Evolutionary conservation across 2,113 vertebrate genomes (phyloP).

Genomic region (Phoxinus phoxinus): DNA sequence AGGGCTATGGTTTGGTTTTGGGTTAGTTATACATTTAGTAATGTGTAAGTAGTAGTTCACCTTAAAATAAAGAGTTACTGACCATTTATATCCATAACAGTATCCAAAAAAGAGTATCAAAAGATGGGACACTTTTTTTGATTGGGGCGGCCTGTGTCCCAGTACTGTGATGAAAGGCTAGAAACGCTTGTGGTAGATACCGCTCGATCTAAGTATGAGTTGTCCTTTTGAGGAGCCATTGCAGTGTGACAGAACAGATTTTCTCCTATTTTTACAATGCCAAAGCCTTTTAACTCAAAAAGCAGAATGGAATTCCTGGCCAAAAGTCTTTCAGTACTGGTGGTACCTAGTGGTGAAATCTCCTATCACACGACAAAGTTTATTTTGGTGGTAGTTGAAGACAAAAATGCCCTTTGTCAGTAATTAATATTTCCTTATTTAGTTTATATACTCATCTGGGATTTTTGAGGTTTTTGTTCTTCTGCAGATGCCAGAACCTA

Average conservation of each 20-base stretch:
- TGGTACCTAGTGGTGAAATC: slow-evolving; percentile 47
- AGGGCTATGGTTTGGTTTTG: too few relatives aligned
- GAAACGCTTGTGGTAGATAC: neutral
- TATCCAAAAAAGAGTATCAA: neutral
- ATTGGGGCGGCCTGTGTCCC: neutral
- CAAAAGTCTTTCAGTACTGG: slow-evolving; percentile 2
- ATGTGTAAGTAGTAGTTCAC: too few relatives aligned
- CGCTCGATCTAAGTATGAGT: neutral
- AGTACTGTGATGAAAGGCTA: neutral
- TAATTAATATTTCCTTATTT: neutral
- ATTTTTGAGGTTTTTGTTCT: neutral
- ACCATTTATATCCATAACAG: neutral
- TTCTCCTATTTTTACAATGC: slow-evolving; percentile 39
- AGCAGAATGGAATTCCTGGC: slow-evolving; percentile 35
- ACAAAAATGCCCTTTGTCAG: neutral
- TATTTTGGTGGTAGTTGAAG: neutral
- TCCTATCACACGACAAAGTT: slow-evolving; percentile 3
- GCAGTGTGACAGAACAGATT: slow-evolving; percentile 18
- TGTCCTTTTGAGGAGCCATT: slow-evolving; percentile 4
- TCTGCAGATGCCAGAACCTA: slow-evolving; percentile 35
- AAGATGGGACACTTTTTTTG: neutral
- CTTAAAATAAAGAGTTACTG: too few relatives aligned
- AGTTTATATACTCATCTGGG: neutral
- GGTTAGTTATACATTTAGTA: too few relatives aligned
- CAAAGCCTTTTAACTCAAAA: slow-evolving; percentile 43